Conservation (phyloP, 2,113 vertebrate species). For the Otocyon megalotis region DNA sequence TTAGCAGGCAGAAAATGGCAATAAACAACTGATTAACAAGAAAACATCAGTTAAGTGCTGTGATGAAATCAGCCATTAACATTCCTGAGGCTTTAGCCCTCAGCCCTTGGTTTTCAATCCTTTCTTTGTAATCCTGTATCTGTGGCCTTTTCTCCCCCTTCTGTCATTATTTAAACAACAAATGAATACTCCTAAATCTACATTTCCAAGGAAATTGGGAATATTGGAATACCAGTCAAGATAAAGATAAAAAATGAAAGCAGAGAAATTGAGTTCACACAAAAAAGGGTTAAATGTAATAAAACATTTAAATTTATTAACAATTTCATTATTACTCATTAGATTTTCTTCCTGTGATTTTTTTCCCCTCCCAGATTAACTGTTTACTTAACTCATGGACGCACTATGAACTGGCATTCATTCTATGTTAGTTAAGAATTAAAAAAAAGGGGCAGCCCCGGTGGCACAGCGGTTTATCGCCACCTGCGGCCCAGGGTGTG, state of each 20-base stretch:
- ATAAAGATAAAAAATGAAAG: neutral
- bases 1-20: neutral
- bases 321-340: neutral
- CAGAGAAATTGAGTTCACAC: neutral
- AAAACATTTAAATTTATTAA: conserved; percentile 27
- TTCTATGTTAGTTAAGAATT: neutral
- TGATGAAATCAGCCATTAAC: neutral
- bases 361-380: neutral
- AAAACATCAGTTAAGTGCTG: neutral
- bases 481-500: too few species aligned
- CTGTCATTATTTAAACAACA: neutral
- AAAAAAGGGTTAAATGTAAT: neutral
- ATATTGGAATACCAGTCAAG: neutral
- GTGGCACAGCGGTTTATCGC: too few species aligned
- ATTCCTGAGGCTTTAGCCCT: neutral
- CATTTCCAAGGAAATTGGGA: neutral
- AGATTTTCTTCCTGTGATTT: neutral
- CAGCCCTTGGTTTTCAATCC: neutral
- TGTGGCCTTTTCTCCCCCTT: neutral
- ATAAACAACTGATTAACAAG: neutral
- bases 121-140: neutral
- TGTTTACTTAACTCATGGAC: neutral
- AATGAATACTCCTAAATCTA: neutral
- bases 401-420: neutral
- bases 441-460: neutral